These are phyloP conservation scores for Ceratina calcarata DNA, from an alignment of 1,140 invertebrate genomes.

Conservation along the genomic window DNA sequence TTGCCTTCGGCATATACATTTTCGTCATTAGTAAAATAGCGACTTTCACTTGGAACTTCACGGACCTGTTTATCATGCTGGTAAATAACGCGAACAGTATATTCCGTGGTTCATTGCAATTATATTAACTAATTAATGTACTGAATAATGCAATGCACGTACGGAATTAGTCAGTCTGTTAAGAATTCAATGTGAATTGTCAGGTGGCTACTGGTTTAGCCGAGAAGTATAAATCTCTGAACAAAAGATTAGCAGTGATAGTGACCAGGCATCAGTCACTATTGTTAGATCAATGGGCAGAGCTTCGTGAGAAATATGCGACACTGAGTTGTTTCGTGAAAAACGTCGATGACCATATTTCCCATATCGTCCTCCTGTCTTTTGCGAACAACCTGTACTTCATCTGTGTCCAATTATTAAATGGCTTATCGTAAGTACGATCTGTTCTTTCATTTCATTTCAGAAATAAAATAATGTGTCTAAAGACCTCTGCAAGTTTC, in stretches of 20 bases:
- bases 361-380: constrained; percentile 83
- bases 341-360: constrained; percentile 81
- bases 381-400: constrained; percentile 88
- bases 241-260: constrained; percentile 61
- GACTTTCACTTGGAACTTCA: constrained; percentile 86
- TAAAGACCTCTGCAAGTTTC: too few relatives aligned
- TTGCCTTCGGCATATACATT: constrained; percentile 72
- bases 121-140: not conserved
- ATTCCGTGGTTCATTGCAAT: not conserved
- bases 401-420: constrained; percentile 86
- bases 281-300: constrained; percentile 79
- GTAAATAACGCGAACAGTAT: constrained; percentile 68
- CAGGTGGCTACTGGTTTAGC: constrained; percentile 76
- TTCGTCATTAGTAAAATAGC: constrained; percentile 82
- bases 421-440: constrained; percentile 84
- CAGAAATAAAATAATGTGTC: too few relatives aligned
- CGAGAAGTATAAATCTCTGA: constrained; percentile 74
- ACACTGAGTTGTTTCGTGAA: constrained; percentile 82
- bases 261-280: constrained; percentile 42
- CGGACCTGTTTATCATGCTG: constrained; percentile 84
- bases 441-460: too few relatives aligned
- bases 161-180: not conserved
- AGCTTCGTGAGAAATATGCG: constrained; percentile 82
- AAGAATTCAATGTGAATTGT: not conserved
- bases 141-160: not conserved